A percentile compares a stretch with the other conserved stretches of the same genome.
phyloP scores from a whole-genome alignment of 2,113 vertebrate genomes.

The Chaetops frenatus region DNA sequence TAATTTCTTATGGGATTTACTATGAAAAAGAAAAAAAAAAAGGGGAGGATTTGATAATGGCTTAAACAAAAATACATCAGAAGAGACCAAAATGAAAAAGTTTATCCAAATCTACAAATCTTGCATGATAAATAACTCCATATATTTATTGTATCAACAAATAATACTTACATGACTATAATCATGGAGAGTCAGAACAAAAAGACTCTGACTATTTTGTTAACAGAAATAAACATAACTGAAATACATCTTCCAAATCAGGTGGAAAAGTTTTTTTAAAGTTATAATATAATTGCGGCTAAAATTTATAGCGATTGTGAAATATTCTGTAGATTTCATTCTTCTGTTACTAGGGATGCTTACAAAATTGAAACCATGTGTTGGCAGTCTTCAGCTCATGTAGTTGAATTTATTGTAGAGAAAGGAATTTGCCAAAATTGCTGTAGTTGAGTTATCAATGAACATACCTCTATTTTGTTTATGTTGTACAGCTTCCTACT shows the following conservation, averaged over 20 bases:
- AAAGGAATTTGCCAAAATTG: not conserved
- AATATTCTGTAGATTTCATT: not conserved
- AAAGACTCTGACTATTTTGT: not conserved
- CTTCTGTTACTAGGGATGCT: not conserved
- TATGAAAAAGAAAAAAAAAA: not conserved
- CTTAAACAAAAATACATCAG: not conserved
- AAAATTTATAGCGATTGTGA: not conserved
- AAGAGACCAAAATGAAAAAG: not conserved
- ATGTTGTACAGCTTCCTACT: accelerated
- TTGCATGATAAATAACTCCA: not conserved
- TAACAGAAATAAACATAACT: not conserved
- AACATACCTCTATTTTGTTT: not conserved
- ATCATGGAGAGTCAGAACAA: not conserved
- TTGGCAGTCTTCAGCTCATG: not conserved
- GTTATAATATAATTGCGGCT: not conserved
- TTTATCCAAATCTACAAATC: not conserved
- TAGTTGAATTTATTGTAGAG: not conserved
- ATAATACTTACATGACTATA: not conserved
- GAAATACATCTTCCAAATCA: not conserved
- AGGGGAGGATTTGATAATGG: not conserved
- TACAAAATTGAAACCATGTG: not conserved
- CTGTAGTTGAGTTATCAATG: not conserved
- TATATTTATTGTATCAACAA: not conserved
- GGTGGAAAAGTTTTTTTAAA: not conserved
- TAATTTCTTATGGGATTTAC: not conserved